These are phyloP conservation scores for Scarus forsteni DNA, from an alignment of 2,797 vertebrate genomes.

Conservation along the genomic window DNA sequence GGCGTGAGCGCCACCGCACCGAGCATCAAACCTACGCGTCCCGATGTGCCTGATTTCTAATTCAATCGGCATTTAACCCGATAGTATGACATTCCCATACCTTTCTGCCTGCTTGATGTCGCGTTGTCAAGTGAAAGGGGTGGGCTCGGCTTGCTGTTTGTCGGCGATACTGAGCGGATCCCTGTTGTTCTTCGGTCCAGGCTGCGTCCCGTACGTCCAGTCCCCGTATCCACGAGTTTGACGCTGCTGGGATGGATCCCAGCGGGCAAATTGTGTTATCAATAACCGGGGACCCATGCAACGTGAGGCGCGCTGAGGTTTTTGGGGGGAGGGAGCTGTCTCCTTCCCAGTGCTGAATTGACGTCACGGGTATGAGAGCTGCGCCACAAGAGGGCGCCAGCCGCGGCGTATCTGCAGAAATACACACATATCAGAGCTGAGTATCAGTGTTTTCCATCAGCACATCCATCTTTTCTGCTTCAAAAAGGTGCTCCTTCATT, in stretches of 20 bases:
- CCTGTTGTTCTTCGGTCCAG: slow-evolving; percentile 48
- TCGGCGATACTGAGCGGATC: slow-evolving; percentile 54
- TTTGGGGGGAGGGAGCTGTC: slow-evolving; percentile 82
- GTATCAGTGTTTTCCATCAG: slow-evolving; percentile 30
- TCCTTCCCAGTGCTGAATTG: slow-evolving; percentile 86
- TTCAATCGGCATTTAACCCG: slow-evolving; percentile 55
- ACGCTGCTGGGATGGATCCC: slow-evolving; percentile 77
- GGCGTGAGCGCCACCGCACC: slow-evolving; percentile 57
- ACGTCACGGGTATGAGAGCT: slow-evolving; percentile 81
- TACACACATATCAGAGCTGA: background rate
- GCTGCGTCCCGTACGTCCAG: slow-evolving; percentile 43
- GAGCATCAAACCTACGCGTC: slow-evolving; percentile 42
- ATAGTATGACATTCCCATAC: slow-evolving; percentile 81
- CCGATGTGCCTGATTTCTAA: slow-evolving; percentile 42
- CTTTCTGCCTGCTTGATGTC: slow-evolving; percentile 80
- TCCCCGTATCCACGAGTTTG: slow-evolving; percentile 66
- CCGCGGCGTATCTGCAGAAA: background rate
- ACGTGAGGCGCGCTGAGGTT: slow-evolving; percentile 80
- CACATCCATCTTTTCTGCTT: slow-evolving; percentile 19
- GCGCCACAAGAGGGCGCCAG: slow-evolving; percentile 76
- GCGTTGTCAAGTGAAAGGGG: slow-evolving; percentile 82
- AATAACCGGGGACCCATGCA: slow-evolving; percentile 83
- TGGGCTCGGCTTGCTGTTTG: slow-evolving; percentile 76
- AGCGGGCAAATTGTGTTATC: slow-evolving; percentile 82
- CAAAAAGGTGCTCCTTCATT: slow-evolving; percentile 31